A percentile compares a stretch with the other conserved stretches of the same genome.
phyloP scores from a whole-genome alignment of 2,797 vertebrate genomes.

The Enteromius thamalakanensis region DNA sequence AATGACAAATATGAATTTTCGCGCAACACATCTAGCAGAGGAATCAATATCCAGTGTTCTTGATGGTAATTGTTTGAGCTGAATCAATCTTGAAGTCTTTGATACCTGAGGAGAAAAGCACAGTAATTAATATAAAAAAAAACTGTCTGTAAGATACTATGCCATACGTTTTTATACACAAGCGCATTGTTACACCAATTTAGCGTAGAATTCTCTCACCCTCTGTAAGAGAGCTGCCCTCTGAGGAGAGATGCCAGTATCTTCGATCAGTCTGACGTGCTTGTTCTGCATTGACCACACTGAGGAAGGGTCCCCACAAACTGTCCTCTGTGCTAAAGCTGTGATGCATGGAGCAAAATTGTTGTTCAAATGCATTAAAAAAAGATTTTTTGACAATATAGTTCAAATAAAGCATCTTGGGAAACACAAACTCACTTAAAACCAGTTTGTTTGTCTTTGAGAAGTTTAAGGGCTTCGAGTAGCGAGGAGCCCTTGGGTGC shows the following conservation, averaged over 20 bases:
- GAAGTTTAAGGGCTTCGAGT: slow-evolving; percentile 76
- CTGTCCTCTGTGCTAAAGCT: slow-evolving; percentile 84
- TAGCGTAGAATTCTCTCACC: slow-evolving; percentile 70
- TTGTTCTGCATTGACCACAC: slow-evolving; percentile 79
- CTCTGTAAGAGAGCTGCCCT: slow-evolving; percentile 70
- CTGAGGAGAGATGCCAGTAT: slow-evolving; percentile 86
- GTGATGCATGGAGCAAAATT: slow-evolving; percentile 31
- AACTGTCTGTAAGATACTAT: neutral
- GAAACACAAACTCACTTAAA: slow-evolving; percentile 73
- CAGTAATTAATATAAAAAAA: neutral
- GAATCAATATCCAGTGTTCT: slow-evolving; percentile 77
- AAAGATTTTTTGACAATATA: neutral
- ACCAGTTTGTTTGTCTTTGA: slow-evolving; percentile 58
- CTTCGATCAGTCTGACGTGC: slow-evolving; percentile 75
- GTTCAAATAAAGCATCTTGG: neutral
- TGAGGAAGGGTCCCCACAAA: slow-evolving; percentile 85
- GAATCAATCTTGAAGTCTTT: slow-evolving; percentile 80
- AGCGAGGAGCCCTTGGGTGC: slow-evolving; percentile 74
- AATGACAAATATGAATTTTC: too few relatives aligned
- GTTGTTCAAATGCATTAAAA: neutral
- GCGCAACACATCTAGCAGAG: neutral
- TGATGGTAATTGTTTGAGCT: slow-evolving; percentile 80
- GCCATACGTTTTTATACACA: neutral
- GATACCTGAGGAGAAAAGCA: slow-evolving; percentile 76
- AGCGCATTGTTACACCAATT: neutral